Evolutionary conservation across 2,797 vertebrate species (phyloP).

Genomic region (Anguilla pacifica): DNA sequence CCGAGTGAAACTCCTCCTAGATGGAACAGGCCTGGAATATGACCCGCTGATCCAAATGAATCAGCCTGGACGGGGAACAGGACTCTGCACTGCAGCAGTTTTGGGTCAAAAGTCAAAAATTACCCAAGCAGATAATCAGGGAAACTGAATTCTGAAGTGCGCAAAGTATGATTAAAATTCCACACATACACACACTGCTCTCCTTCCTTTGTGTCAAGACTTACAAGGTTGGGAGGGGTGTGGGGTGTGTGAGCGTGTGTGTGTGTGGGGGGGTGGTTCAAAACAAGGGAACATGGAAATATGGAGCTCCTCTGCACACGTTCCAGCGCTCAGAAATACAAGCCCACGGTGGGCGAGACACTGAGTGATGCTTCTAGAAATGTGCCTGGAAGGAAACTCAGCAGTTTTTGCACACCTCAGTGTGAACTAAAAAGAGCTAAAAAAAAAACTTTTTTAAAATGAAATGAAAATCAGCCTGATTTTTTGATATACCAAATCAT

Average conservation of each 20-base stretch:
- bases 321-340: neutral
- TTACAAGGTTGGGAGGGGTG: neutral
- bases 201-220: neutral
- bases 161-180: constrained; percentile 21
- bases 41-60: constrained; percentile 12
- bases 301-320: constrained; percentile 1
- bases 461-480: neutral
- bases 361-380: neutral
- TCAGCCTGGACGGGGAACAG: neutral
- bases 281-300: neutral
- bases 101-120: constrained; percentile 20
- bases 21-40: neutral
- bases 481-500: constrained; percentile 4
- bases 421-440: neutral
- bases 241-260: too few relatives aligned
- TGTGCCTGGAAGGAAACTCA: neutral
- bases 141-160: constrained; percentile 14
- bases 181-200: neutral
- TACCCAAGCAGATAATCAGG: constrained; percentile 18
- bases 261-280: neutral
- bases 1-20: neutral
- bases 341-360: neutral
- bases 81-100: constrained; percentile 11
- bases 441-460: too few relatives aligned
- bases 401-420: constrained; percentile 8